A percentile compares a stretch with the other conserved stretches of the same genome.
phyloP scores from a whole-genome alignment of 2,113 vertebrate genomes.

The Arvicanthis niloticus region DNA sequence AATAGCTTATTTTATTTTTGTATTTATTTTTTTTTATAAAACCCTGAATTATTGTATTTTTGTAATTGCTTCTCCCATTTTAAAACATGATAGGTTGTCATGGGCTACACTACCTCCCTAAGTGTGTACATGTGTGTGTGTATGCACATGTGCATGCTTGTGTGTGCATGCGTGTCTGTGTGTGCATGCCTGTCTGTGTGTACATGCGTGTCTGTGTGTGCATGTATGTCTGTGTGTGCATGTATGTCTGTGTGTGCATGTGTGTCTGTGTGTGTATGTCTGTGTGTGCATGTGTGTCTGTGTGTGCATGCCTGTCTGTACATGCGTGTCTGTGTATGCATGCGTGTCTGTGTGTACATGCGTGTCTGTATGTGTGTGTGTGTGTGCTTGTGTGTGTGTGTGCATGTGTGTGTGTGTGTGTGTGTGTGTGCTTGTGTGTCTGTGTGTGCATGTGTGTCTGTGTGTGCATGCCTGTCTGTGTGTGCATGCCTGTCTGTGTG shows the following conservation, averaged over 20 bases:
- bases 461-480: too few species aligned
- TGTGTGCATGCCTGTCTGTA: too few species aligned
- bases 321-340: too few species aligned
- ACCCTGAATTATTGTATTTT: slow-evolving; percentile 20
- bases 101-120: not conserved
- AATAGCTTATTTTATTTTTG: slow-evolving; percentile 18
- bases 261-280: not conserved
- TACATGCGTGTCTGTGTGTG: not conserved
- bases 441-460: not conserved
- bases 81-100: slow-evolving; percentile 12
- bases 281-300: too few species aligned
- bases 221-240: not conserved
- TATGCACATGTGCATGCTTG: too few species aligned
- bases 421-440: too few species aligned
- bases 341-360: not conserved
- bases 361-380: not conserved
- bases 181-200: too few species aligned
- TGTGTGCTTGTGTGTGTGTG: not conserved
- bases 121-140: not conserved
- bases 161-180: not conserved
- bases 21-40: not conserved
- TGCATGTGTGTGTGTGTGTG: not conserved
- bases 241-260: too few species aligned
- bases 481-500: too few species aligned
- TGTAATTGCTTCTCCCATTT: not conserved